phyloP scores from a whole-genome alignment of 2,888 invertebrate species.

The Antitype chi region DNA sequence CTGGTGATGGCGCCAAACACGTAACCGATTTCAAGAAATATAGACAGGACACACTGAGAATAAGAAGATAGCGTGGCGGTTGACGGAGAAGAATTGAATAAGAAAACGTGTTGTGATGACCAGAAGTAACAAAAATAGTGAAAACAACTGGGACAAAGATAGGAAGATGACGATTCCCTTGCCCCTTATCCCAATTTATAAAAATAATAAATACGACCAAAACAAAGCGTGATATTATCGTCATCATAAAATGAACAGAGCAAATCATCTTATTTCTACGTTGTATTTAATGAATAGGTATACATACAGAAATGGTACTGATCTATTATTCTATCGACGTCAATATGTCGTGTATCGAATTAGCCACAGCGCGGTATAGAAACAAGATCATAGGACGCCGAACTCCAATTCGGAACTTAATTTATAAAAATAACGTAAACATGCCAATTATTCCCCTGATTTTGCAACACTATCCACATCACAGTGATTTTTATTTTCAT shows the following conservation, averaged over 20 bases:
- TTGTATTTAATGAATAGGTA: slow-evolving; percentile 7
- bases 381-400: neutral
- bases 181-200: neutral
- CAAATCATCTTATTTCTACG: neutral
- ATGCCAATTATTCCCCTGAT: neutral
- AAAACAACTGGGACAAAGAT: too few relatives aligned
- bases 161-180: neutral
- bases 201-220: neutral
- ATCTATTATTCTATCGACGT: slow-evolving; percentile 6
- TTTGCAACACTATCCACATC: too few relatives aligned
- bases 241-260: slow-evolving; percentile 18
- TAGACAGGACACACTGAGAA: too few relatives aligned
- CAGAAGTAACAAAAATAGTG: neutral
- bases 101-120: neutral
- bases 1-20: too few relatives aligned
- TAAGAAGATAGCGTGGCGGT: neutral
- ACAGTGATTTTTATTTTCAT: too few relatives aligned
- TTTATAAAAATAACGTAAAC: neutral
- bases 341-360: slow-evolving; percentile 9
- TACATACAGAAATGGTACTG: slow-evolving; percentile 27
- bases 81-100: too few relatives aligned
- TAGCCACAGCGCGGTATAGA: neutral
- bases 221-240: neutral
- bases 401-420: neutral
- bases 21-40: too few relatives aligned